Conservation (phyloP, 1,140 invertebrate genomes). For the Drusus annulatus region DNA sequence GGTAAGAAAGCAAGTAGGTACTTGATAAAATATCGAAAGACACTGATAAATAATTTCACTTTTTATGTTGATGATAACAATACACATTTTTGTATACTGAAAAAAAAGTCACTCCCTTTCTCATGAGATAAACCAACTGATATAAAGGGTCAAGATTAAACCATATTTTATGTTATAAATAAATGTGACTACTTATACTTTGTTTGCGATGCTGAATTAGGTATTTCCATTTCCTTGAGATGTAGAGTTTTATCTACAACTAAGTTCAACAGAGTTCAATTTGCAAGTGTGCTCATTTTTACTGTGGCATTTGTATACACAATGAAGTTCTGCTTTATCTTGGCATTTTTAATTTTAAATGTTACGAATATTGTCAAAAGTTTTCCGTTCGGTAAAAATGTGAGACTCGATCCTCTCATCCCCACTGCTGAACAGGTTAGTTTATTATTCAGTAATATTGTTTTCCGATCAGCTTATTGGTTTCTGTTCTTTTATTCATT, state of each 20-base stretch:
- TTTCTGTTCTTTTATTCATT: too few relatives aligned
- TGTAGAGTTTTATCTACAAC: constrained; percentile 32
- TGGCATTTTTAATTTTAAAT: constrained; percentile 35
- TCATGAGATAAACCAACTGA: too few relatives aligned
- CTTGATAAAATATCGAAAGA: too few relatives aligned
- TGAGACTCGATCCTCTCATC: constrained; percentile 21
- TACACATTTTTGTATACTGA: too few relatives aligned
- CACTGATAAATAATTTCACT: too few relatives aligned
- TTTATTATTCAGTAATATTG: background rate
- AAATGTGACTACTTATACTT: background rate
- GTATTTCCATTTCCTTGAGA: background rate
- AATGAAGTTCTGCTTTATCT: constrained; percentile 45
- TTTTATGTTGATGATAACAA: too few relatives aligned
- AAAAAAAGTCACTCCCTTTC: too few relatives aligned
- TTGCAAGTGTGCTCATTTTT: constrained; percentile 17
- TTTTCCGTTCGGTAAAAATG: constrained; percentile 50
- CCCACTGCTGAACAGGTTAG: constrained; percentile 53
- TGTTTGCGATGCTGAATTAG: background rate
- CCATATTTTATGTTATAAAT: constrained; percentile 2
- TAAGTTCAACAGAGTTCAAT: constrained; percentile 49
- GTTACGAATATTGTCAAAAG: constrained; percentile 43
- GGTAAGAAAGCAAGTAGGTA: too few relatives aligned
- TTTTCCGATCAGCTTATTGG: too few relatives aligned
- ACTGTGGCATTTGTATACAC: constrained; percentile 22
- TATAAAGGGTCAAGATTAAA: constrained; percentile 14